Evolutionary conservation across 2,888 invertebrate genomes (phyloP), one percentile per base, ranked within the genome.

Genomic region (Neuroscelio doddi): DNA sequence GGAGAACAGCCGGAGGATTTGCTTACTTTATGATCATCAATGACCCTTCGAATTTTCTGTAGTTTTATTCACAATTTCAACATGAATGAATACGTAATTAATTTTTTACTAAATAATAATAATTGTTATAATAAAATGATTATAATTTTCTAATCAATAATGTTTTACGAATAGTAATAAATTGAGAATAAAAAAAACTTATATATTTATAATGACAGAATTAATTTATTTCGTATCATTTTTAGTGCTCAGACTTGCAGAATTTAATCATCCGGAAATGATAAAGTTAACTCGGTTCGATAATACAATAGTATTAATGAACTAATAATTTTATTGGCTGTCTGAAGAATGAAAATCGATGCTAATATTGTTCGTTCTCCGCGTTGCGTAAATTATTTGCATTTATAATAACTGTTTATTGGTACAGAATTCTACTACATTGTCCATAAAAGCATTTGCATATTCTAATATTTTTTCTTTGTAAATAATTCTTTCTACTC

Each of bases 11-110:
- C 51, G 27, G 59, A n/a, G 41, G 46, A 49, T 50, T 38, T 58
- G 30, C 58, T 21, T 42, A 56, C 30, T 66, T 57, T 44, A 34
- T 68, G 53, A 27, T 75, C 73, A 53, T 71, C 68, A 42, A 69
- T 57, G 30, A 68, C 72, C 39, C 71, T 69, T 26, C 72, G 70
- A 5, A 64, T 59, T 66, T 70, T 78, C 77, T 79, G 66, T 29
- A 45, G 27, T 5, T 24, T 49, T 30, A 26, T 49, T 36, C 9
- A 9, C 27, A 14, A 26, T 38, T 26, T 12, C 12, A 21, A 3
- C 21, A 21, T 21, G 21, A 21, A 21, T 5, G 21, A 21, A 21
- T 5, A 21, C 21, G 5, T 21, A 2, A 21, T 21, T 21, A 50
- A 9, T 34, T 8, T 47, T 30, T 15, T 10, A 27, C 12, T 24